Evolutionary conservation across 2,113 vertebrate species (phyloP).

Genomic region (Mesocricetus auratus): DNA sequence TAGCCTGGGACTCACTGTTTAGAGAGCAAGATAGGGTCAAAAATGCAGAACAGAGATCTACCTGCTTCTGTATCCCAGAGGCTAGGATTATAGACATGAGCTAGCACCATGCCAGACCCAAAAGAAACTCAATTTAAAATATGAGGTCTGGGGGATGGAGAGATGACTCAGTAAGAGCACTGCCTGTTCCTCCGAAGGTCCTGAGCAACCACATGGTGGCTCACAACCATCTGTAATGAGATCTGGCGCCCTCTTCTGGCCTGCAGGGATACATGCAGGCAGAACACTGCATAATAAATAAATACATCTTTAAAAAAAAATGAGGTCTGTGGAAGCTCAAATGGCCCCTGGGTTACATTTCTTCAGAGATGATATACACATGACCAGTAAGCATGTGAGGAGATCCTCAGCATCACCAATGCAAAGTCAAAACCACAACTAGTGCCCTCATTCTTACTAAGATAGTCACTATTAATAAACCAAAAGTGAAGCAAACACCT

Average conservation of each 20-base stretch:
- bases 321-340: neutral
- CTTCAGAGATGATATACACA: neutral
- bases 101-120: neutral
- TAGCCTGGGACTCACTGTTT: neutral
- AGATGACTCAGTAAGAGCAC: no score
- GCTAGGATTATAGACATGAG: neutral
- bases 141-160: no score
- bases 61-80: neutral
- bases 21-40: neutral
- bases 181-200: no score
- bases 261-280: no score
- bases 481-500: neutral
- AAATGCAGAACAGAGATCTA: neutral
- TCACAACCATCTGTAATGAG: no score
- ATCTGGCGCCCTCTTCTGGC: no score
- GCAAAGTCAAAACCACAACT: constrained; percentile 30
- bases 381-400: constrained; percentile 8
- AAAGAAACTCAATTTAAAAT: neutral
- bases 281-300: no score
- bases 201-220: no score
- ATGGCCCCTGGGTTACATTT: neutral
- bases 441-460: neutral
- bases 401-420: neutral
- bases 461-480: constrained; percentile 17
- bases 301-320: no score